Evolutionary conservation across 2,797 vertebrate genomes (phyloP).

Genomic region (Orestias chungarensis): DNA sequence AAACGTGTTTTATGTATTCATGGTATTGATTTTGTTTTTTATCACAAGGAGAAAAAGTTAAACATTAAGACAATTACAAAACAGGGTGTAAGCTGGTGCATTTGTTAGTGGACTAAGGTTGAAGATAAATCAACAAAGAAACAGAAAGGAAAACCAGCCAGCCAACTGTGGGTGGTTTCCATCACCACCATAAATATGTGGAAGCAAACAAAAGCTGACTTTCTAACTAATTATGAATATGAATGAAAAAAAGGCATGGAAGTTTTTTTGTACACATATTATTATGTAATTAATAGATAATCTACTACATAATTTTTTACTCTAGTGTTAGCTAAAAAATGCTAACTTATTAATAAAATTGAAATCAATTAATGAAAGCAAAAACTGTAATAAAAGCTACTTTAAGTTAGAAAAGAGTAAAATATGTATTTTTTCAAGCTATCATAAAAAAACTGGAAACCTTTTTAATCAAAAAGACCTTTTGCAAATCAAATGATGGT

Average conservation of each 20-base stretch:
- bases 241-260: not conserved
- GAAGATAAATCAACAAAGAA: no score
- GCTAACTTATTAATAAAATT: not conserved
- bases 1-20: not conserved
- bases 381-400: no score
- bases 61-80: not conserved
- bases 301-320: not conserved
- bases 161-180: no score
- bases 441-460: no score
- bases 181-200: not conserved
- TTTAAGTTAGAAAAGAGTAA: no score
- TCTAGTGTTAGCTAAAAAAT: not conserved
- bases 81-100: no score
- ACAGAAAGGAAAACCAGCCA: no score
- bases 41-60: no score
- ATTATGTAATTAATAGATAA: not conserved
- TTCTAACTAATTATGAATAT: not conserved
- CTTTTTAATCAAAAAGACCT: no score
- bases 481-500: no score
- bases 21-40: not conserved
- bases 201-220: not conserved
- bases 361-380: not conserved
- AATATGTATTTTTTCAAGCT: no score
- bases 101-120: no score
- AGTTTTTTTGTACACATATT: not conserved